These are phyloP conservation scores for Lepidonotus clava DNA, from an alignment of 2,888 invertebrate species.

Conservation along the genomic window DNA sequence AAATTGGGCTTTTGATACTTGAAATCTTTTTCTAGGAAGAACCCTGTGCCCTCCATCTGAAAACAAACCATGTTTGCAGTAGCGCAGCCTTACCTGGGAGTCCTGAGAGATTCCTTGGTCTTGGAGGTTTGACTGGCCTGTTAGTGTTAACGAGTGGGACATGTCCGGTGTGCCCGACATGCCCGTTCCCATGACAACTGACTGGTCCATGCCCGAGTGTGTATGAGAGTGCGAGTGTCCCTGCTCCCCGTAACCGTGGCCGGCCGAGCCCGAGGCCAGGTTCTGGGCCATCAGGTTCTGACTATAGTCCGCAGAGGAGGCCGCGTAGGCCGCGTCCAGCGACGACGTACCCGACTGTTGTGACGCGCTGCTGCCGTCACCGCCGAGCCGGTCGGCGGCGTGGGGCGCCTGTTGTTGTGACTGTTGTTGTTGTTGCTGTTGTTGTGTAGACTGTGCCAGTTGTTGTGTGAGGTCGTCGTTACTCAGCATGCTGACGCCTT, in stretches of 20 bases:
- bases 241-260: conserved; percentile 29
- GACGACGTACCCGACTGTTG: neutral
- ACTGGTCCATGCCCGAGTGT: conserved; percentile 55
- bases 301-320: conserved; percentile 47
- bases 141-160: conserved; percentile 62
- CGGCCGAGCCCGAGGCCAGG: neutral
- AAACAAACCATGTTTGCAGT: no score
- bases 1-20: no score
- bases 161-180: conserved; percentile 42
- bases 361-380: neutral
- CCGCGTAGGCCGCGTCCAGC: neutral
- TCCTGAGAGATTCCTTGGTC: conserved; percentile 49
- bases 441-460: conserved; percentile 33
- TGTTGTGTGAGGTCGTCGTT: conserved; percentile 34
- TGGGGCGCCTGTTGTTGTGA: neutral
- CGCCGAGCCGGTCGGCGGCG: neutral
- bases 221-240: conserved; percentile 44
- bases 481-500: conserved; percentile 36
- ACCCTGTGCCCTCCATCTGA: no score
- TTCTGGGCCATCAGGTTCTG: conserved; percentile 26
- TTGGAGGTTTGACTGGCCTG: conserved; percentile 55
- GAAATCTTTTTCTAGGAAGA: no score
- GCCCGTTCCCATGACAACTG: conserved; percentile 49
- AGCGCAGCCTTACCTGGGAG: conserved; percentile 42
- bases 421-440: neutral